phyloP scores from a whole-genome alignment of 2,797 vertebrate genomes.

The Sarcophilus harrisii region DNA sequence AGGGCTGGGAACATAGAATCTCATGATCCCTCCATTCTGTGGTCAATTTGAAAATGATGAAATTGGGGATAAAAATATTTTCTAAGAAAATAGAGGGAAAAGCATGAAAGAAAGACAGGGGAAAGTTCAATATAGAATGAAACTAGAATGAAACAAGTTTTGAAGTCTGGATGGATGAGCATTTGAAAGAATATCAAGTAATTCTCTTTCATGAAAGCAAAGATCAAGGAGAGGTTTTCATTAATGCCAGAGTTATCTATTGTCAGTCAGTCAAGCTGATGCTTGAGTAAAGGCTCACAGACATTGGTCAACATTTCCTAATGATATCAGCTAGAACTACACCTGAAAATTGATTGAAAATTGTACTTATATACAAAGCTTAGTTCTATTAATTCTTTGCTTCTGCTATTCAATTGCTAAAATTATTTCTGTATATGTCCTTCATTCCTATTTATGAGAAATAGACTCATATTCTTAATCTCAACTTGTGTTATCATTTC shows the following conservation, averaged over 20 bases:
- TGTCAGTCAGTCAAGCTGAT: neutral
- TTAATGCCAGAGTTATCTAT: neutral
- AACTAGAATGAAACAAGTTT: neutral
- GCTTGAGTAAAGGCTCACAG: neutral
- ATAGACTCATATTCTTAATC: neutral
- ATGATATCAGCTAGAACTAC: neutral
- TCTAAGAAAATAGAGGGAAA: neutral
- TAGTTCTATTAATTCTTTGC: neutral
- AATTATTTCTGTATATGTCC: accelerated
- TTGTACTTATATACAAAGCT: neutral
- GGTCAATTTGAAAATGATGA: neutral
- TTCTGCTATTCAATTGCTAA: neutral
- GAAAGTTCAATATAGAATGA: neutral
- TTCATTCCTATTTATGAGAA: neutral
- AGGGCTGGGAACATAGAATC: neutral
- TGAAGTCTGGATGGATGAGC: neutral
- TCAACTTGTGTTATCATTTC: neutral
- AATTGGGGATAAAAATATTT: neutral
- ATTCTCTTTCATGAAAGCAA: neutral
- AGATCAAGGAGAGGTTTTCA: neutral
- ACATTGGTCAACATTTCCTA: neutral
- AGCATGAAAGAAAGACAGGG: neutral
- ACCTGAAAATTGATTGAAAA: constrained; percentile 22
- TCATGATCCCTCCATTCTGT: neutral
- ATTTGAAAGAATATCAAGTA: neutral